Base-by-base conservation (phyloP, 64 coral and sea anemone species). In the Anthopleura sola region DNA sequence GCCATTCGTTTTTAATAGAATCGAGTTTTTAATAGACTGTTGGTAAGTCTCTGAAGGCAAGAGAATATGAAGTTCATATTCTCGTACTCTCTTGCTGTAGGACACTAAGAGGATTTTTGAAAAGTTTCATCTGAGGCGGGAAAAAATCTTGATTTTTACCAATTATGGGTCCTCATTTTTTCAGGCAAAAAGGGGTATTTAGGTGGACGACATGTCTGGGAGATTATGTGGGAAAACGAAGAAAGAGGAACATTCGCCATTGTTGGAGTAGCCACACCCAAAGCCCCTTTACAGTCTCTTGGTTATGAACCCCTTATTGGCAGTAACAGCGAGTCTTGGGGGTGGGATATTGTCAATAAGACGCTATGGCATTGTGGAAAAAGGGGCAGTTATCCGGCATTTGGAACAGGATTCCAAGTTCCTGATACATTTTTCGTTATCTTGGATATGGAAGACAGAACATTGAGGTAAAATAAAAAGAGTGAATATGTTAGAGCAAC, bases 181-280 rank as follows among this genome's bases (percentile, higher is more conserved):
- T 28, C 81, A 94, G 92, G 92, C 15, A 94, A 94, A 36, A 94
- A 87, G 55, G 88, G 92, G 19, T 94, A 94, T 68, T 69, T 80
- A 46, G 23, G 11, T 48, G 92, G 92, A 29, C 88, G 80, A 26
- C 92, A 94, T 50, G 92, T 94, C n/a, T 94, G 92, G 92, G 92
- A 94, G 58, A 94, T 94, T 49, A 37, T 49, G 6, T 94, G 92
- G 92, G 85, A 94, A 55, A 49, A 83, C 16, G 88, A 90, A 34
- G 88, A 90, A 66, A 85, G 92, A 37, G 92, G 92, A 6, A 90
- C 85, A 55, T 19, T 82, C 56, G 92, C 92, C 29, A 84, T 94
- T 14, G 89, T 94, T 21, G 92, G 92, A 49, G 86, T 94, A 16
- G 88, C 88, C 28, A 90, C 84, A 68, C 88, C 92, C 0, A 86